Conservation (phyloP, 2,888 invertebrate genomes). For the Microplitis deprimator region DNA sequence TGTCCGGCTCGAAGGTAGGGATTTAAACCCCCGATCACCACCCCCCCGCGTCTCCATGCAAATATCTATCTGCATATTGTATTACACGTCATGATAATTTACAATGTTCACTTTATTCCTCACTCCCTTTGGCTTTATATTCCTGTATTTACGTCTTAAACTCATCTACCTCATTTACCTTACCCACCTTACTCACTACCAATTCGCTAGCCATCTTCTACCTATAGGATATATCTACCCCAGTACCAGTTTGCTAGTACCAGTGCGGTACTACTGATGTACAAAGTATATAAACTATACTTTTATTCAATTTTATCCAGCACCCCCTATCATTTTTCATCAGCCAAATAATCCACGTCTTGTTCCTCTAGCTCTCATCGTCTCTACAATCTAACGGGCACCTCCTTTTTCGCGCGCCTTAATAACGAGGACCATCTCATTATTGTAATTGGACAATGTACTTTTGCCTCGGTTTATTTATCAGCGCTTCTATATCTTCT, state of each 20-base stretch:
- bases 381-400: slow-evolving; percentile 1
- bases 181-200: slow-evolving; percentile 44
- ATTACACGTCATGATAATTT: slow-evolving; percentile 66
- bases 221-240: not conserved
- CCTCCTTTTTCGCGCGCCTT: slow-evolving; percentile 31
- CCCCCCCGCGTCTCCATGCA: slow-evolving; percentile 55
- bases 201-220: slow-evolving; percentile 26
- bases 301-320: slow-evolving; percentile 12
- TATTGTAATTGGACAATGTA: slow-evolving; percentile 63
- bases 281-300: too few species aligned
- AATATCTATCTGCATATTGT: slow-evolving; percentile 69
- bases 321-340: slow-evolving; percentile 52
- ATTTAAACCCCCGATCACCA: slow-evolving; percentile 39
- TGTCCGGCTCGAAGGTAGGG: slow-evolving; percentile 48
- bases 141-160: slow-evolving; percentile 13
- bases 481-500: slow-evolving; percentile 40
- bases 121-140: not conserved
- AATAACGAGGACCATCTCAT: slow-evolving; percentile 55
- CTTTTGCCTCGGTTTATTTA: slow-evolving; percentile 56
- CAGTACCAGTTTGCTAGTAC: not conserved
- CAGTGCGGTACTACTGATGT: not conserved
- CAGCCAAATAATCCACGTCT: slow-evolving; percentile 22
- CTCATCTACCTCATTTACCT: slow-evolving; percentile 18
- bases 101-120: slow-evolving; percentile 43
- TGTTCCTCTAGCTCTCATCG: slow-evolving; percentile 10